Base-by-base conservation (phyloP, 2,113 vertebrate genomes). In the Pachycephala philippinensis region DNA sequence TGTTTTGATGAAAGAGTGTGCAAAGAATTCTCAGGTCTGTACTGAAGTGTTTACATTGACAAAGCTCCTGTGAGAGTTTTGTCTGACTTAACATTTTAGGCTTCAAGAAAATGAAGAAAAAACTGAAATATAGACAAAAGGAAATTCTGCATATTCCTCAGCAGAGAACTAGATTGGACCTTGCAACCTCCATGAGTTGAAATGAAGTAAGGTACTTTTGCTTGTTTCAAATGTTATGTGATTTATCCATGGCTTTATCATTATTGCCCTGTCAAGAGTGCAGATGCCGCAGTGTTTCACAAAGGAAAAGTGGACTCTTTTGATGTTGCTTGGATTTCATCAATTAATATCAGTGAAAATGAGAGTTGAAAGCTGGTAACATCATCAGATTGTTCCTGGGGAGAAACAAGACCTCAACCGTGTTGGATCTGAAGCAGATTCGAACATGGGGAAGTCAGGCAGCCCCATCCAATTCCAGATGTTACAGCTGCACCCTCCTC, bases 401-500 rank as follows among this genome's bases (percentile, higher is more conserved):
- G 24, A 76, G 11, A n/a, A 68, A 20, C 17, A 44, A 2, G 1
- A 50, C 10, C 15, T 61, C 28, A 60, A 24, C 19, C 11, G n/a
- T 23, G 6, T 15, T 57, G n/a, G 35, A 44, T 6, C 13, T 3
- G 1, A 23, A 42, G 39, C 35, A 60, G 18, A 5, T 16, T 54
- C 7, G 14, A 53, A 37, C 28, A 40, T 6, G 12, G 12, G 17
- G 15, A 57, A 26, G 19, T 60, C 22, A 50, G 53, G 35, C 18
- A 90, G n/a, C 6, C 1, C 1, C 2, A 5, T 30, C 30, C 3
- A 10, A 6, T 80, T 70, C 56, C n/a, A 68, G 24, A 19, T 33
- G 40, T 74, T 50, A 10, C 0, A 0, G 6, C 9, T 61, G 27
- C 6, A 9, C 47, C 15, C 23, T 28, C 15, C 64, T 80, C 26